phyloP scores from a whole-genome alignment of 2,113 vertebrate species.

The Rhinolophus sinicus region DNA sequence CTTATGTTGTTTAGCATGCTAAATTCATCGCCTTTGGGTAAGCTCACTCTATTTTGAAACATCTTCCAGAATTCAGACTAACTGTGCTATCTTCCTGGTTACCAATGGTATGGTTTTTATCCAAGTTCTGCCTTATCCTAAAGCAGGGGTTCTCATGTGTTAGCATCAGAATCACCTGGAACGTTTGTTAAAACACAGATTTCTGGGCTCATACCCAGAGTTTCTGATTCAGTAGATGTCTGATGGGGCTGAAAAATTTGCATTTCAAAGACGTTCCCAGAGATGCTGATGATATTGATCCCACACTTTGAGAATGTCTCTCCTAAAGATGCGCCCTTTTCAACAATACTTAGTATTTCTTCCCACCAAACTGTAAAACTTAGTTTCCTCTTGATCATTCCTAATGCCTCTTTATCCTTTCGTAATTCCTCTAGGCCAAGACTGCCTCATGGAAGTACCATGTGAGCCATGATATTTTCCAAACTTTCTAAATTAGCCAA shows the following conservation, averaged over 20 bases:
- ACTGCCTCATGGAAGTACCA: not conserved
- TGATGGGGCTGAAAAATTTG: not conserved
- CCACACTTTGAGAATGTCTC: not conserved
- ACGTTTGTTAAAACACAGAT: not conserved
- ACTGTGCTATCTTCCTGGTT: not conserved
- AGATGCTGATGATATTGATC: not conserved
- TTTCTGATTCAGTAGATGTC: not conserved
- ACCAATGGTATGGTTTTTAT: not conserved
- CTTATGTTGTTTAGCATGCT: not conserved
- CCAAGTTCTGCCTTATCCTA: not conserved
- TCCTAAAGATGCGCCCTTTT: not conserved
- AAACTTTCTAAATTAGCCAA: not conserved
- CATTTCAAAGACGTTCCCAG: not conserved
- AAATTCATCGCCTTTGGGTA: constrained; percentile 17
- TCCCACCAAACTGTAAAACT: not conserved
- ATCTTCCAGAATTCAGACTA: constrained; percentile 15
- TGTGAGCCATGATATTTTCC: not conserved
- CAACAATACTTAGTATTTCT: not conserved
- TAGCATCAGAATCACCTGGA: not conserved
- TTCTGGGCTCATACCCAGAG: not conserved
- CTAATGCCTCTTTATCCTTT: not conserved
- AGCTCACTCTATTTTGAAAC: not conserved
- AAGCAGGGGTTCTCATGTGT: not conserved
- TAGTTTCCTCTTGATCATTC: not conserved
- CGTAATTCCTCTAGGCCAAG: not conserved